A percentile compares a stretch with the other conserved stretches of the same genome.
Evolutionary conservation across 2,113 vertebrate species (phyloP).

Genomic region (Lamprotornis superbus): DNA sequence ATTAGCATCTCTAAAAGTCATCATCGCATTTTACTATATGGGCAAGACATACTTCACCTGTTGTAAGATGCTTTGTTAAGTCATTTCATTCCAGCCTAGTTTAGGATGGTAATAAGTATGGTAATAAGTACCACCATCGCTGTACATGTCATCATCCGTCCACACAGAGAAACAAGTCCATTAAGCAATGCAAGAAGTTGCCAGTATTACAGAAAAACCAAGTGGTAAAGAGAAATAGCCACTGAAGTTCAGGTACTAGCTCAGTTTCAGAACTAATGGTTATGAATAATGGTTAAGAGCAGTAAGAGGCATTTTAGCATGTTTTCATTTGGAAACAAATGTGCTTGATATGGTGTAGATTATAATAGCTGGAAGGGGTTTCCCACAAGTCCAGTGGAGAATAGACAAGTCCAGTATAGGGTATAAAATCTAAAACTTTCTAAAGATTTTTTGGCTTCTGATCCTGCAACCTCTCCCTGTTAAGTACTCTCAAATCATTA

Average conservation of each 20-base stretch:
- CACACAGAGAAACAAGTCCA: neutral
- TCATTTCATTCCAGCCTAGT: neutral
- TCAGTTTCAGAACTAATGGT: neutral
- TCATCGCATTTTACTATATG: rapidly evolving
- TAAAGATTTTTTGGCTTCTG: neutral
- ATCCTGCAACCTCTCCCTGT: neutral
- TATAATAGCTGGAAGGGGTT: neutral
- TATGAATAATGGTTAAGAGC: neutral
- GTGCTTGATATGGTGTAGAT: neutral
- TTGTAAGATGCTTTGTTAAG: neutral
- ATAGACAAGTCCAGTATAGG: neutral
- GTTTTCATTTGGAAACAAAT: neutral
- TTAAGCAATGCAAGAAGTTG: neutral
- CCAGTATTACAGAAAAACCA: neutral
- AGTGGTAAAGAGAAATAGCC: neutral
- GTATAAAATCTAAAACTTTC: neutral
- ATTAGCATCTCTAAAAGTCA: neutral
- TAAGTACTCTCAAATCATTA: neutral
- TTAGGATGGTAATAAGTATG: neutral
- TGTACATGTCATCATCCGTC: neutral
- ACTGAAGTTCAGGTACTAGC: neutral
- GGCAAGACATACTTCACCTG: neutral
- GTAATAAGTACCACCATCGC: neutral
- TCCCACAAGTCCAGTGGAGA: neutral
- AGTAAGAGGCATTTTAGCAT: neutral